phyloP scores from a whole-genome alignment of 2,113 vertebrate genomes.

The Zonotrichia leucophrys region DNA sequence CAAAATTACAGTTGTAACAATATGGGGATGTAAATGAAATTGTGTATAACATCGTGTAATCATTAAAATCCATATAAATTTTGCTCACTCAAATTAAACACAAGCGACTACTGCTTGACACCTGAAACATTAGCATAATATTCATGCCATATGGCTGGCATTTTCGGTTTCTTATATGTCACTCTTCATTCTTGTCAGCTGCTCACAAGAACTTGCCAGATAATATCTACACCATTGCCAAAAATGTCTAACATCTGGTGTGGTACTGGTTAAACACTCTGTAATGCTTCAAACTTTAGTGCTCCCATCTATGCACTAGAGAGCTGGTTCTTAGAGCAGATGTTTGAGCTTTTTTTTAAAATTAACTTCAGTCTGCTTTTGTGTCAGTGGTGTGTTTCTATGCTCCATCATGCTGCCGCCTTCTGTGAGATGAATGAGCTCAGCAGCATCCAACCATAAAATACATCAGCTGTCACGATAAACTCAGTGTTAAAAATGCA shows the following conservation, averaged over 20 bases:
- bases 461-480: neutral
- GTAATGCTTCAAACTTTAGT: conserved; percentile 42
- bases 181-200: conserved; percentile 64
- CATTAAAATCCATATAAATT: conserved; percentile 59
- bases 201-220: conserved; percentile 48
- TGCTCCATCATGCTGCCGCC: neutral
- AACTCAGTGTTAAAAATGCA: neutral
- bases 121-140: conserved; percentile 61
- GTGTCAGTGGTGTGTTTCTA: neutral
- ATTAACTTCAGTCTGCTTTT: conserved; percentile 47
- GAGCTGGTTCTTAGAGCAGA: conserved; percentile 39
- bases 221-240: conserved; percentile 50
- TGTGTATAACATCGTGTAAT: conserved; percentile 44
- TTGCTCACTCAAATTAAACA: conserved; percentile 45
- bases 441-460: neutral
- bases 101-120: conserved; percentile 28
- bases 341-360: conserved; percentile 55
- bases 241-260: conserved; percentile 61
- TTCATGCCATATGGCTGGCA: conserved; percentile 63
- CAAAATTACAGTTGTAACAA: conserved; percentile 35
- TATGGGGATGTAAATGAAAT: conserved; percentile 52
- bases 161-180: conserved; percentile 66
- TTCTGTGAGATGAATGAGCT: conserved; percentile 1
- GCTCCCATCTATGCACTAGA: neutral
- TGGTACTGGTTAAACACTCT: conserved; percentile 30